These are phyloP conservation scores for Pangasius mekongensis DNA, from an alignment of 2,797 vertebrate genomes.

Conservation along the genomic window DNA sequence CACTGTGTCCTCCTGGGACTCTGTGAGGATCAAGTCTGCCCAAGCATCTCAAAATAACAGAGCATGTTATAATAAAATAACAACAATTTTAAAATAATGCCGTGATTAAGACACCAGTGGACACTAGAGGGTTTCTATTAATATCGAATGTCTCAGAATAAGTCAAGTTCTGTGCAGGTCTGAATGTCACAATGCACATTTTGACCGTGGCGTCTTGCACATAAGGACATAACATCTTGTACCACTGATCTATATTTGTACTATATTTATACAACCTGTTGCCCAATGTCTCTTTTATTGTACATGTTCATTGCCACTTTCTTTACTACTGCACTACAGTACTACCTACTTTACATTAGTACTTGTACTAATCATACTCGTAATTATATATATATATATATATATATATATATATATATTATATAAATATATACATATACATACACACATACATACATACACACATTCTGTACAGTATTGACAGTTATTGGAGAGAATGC, in stretches of 20 bases:
- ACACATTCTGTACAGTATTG: not conserved
- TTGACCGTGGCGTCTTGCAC: not conserved
- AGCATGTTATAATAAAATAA: not conserved
- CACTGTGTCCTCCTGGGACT: not conserved
- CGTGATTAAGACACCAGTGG: not conserved
- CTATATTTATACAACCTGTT: not conserved
- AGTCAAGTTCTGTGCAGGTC: not conserved
- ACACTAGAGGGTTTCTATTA: conserved; percentile 1
- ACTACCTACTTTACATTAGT: not conserved
- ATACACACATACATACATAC: no score
- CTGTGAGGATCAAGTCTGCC: conserved; percentile 26
- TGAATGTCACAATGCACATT: not conserved
- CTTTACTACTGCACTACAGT: not conserved
- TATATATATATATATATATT: no score
- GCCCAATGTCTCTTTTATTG: not conserved
- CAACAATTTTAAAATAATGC: no score
- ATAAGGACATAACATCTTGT: not conserved
- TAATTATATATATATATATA: no score
- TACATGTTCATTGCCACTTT: not conserved
- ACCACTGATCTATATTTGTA: not conserved
- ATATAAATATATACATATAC: no score
- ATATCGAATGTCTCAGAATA: not conserved
- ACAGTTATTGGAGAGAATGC: not conserved
- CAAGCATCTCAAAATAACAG: not conserved
- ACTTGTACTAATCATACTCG: not conserved